Base-by-base conservation (phyloP, 2,888 invertebrate species). In the Aporophyla lueneburgensis region DNA sequence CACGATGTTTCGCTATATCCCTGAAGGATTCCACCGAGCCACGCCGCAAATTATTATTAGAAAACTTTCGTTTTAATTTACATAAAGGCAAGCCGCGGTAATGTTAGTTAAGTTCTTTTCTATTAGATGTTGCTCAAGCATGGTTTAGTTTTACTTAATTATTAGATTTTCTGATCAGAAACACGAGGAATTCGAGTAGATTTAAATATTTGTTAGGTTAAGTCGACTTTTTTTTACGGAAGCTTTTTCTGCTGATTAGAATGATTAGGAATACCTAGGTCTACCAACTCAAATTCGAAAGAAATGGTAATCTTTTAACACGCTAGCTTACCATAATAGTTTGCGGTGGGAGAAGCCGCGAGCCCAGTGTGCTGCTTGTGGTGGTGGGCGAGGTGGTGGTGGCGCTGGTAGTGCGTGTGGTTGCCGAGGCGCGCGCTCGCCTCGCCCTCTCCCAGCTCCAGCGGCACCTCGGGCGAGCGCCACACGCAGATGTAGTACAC, bases 401-500 rank as follows among this genome's bases (percentile, higher is more conserved):
- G 33, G 49, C n/a, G 78, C 66, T 83, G 27, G 76, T 76, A 51
- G 49, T 83, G 70, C 74, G 74, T 83, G 80, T 58, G 84, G 84
- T 85, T 87, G 73, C 80, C 83, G 80, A 86, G 86, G 62, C 87
- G 89, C 51, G 91, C 91, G 85, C 85, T 88, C 54, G 88, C 82
- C 69, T 89, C 90, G 76, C 10, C 51, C 1, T 90, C 91, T 67
- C 16, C 54, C 5, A 14, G 43, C n/a, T 76, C 82, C 51, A 92
- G 92, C 56, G 95, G 93, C 71, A 97, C 96, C 76, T 97, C 97
- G 2, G 98, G 98, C 12, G 96, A 95, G 89, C 98, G 97, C 98
- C 98, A 98, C 89, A 98, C 97, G 91, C 98, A 98, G 81, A 98
- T 97, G 93, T 98, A 98, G 93, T 98, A 98, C 71, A 98, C 97